phyloP scores from a whole-genome alignment of 2,888 invertebrate species.

The Encarsia formosa region DNA sequence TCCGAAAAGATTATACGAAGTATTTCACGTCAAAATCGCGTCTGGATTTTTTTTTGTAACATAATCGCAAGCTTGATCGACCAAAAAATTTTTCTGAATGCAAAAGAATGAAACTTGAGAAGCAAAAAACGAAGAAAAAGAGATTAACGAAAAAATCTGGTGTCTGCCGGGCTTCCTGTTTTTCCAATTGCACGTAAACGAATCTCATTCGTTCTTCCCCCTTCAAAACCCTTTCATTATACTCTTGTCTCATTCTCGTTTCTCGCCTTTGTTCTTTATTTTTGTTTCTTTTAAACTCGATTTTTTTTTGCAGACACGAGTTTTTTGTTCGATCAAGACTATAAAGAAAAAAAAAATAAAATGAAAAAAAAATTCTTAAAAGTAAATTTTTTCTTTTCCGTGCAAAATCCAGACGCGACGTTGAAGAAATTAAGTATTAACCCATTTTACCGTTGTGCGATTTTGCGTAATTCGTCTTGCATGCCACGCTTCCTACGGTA shows the following conservation, averaged over 20 bases:
- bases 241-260: slow-evolving; percentile 2
- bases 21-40: slow-evolving; percentile 21
- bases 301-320: slow-evolving; percentile 8
- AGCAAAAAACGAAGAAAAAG: not conserved
- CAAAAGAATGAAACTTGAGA: not conserved
- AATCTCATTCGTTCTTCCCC: slow-evolving; percentile 25
- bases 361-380: not conserved
- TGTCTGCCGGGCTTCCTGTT: slow-evolving; percentile 25
- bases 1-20: too few species aligned
- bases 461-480: slow-evolving; percentile 51
- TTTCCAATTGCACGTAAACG: slow-evolving; percentile 30
- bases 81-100: not conserved
- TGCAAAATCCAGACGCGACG: slow-evolving; percentile 16
- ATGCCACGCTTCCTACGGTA: slow-evolving; percentile 52
- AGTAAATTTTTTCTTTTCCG: not conserved
- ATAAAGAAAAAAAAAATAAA: too few species aligned
- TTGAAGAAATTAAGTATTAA: slow-evolving; percentile 23
- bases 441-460: slow-evolving; percentile 39
- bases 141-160: slow-evolving; percentile 8
- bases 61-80: not conserved
- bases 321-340: too few species aligned
- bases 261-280: not conserved
- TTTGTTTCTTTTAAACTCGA: slow-evolving; percentile 9
- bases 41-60: slow-evolving; percentile 8
- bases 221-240: slow-evolving; percentile 5